These are phyloP conservation scores for Eulemur macaco DNA, from an alignment of 2,113 vertebrate species.

Conservation along the genomic window DNA sequence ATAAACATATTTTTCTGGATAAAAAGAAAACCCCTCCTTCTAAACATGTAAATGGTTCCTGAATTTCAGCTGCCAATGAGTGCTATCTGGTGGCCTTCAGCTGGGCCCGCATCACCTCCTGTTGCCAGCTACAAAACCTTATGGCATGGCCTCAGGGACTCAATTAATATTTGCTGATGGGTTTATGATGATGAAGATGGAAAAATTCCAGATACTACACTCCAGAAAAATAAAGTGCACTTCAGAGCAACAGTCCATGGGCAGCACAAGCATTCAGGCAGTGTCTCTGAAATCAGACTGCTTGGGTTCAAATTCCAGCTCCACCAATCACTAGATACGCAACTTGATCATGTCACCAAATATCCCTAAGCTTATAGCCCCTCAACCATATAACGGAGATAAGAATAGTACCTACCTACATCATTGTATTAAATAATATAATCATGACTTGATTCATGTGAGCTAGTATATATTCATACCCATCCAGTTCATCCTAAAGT, in stretches of 20 bases:
- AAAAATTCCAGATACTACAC: not conserved
- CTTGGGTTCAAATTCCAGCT: not conserved
- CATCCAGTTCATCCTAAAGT: not conserved
- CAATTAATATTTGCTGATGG: not conserved
- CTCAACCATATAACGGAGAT: too few relatives aligned
- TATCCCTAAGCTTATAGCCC: too few relatives aligned
- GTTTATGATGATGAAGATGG: not conserved
- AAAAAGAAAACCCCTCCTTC: not conserved
- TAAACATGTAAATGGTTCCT: too few relatives aligned
- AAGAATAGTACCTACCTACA: not conserved
- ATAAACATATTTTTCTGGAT: not conserved
- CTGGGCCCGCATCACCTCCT: not conserved
- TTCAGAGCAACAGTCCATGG: not conserved
- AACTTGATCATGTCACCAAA: not conserved
- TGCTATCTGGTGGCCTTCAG: not conserved
- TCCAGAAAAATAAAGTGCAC: not conserved
- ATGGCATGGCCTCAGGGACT: not conserved
- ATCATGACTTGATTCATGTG: not conserved
- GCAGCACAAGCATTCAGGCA: too few relatives aligned
- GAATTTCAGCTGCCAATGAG: not conserved
- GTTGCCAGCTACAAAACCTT: not conserved
- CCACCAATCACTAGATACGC: not conserved
- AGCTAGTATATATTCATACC: not conserved
- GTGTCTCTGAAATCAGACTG: not conserved
- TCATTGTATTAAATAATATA: not conserved